phyloP scores from a whole-genome alignment of 2,797 vertebrate genomes.

The Orientallactaga sibirica region DNA sequence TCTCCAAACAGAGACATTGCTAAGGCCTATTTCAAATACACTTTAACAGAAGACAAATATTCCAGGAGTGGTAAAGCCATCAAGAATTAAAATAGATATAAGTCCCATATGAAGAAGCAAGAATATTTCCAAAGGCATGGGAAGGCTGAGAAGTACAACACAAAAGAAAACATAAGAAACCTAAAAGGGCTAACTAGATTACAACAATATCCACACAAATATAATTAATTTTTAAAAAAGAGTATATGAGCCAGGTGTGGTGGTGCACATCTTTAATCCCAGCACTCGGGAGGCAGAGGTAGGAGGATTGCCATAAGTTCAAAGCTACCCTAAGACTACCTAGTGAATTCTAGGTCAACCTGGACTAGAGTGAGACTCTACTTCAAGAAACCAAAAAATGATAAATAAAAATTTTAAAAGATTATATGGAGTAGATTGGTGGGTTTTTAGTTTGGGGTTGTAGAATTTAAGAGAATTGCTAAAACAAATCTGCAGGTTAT shows the following conservation, averaged over 20 bases:
- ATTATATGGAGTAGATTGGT: not conserved
- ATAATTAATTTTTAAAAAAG: not conserved
- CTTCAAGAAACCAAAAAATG: no score
- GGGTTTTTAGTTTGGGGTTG: not conserved
- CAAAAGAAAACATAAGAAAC: not conserved
- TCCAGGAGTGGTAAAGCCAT: not conserved
- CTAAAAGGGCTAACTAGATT: not conserved
- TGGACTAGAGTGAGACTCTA: no score
- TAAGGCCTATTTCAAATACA: not conserved
- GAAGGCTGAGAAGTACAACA: not conserved
- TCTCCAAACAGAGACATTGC: not conserved
- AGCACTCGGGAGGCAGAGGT: no score
- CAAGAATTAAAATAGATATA: not conserved
- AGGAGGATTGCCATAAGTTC: no score
- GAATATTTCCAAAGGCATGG: not conserved
- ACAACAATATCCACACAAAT: not conserved
- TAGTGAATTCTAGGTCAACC: no score
- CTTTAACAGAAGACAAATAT: not conserved
- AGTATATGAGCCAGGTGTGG: no score
- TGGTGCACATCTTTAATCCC: no score
- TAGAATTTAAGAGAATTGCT: not conserved
- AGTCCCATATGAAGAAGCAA: not conserved
- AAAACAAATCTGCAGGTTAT: not conserved
- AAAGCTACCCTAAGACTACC: no score
- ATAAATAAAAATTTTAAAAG: not conserved